phyloP scores from a whole-genome alignment of 1,140 invertebrate species.

The Drosophila subpulchrella region DNA sequence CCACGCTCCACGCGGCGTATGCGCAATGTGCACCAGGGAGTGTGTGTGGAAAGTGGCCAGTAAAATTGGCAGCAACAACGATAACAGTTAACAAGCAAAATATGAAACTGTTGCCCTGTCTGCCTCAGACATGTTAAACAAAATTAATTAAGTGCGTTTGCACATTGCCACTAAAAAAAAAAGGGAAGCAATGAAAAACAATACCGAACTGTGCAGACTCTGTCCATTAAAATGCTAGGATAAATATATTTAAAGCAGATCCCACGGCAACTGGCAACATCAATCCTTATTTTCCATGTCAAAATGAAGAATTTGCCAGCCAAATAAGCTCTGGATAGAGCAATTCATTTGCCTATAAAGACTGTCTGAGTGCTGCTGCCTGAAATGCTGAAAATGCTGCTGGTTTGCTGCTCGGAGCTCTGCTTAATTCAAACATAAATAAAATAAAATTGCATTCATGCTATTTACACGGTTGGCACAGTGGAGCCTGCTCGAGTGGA shows the following conservation, averaged over 20 bases:
- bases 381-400: not conserved
- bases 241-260: not conserved
- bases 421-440: slow-evolving; percentile 62
- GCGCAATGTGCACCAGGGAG: slow-evolving; percentile 29
- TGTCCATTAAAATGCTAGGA: not conserved
- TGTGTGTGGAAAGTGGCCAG: slow-evolving; percentile 18
- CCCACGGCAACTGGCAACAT: slow-evolving; percentile 1
- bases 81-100: slow-evolving; percentile 73
- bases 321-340: slow-evolving; percentile 26
- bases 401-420: slow-evolving; percentile 36
- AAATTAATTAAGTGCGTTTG: slow-evolving; percentile 75
- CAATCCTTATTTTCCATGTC: slow-evolving; percentile 35
- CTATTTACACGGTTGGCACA: slow-evolving; percentile 43
- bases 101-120: slow-evolving; percentile 67
- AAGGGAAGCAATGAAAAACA: not conserved
- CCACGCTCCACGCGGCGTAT: slow-evolving; percentile 46
- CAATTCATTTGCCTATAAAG: slow-evolving; percentile 33
- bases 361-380: slow-evolving; percentile 34
- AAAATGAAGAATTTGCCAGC: slow-evolving; percentile 17
- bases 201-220: slow-evolving; percentile 20
- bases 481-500: slow-evolving; percentile 16
- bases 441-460: slow-evolving; percentile 49
- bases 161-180: slow-evolving; percentile 17
- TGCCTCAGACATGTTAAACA: slow-evolving; percentile 60
- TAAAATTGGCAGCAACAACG: slow-evolving; percentile 25